Evolutionary conservation across 2,797 vertebrate genomes (phyloP).

Genomic region (Orientallactaga sibirica): DNA sequence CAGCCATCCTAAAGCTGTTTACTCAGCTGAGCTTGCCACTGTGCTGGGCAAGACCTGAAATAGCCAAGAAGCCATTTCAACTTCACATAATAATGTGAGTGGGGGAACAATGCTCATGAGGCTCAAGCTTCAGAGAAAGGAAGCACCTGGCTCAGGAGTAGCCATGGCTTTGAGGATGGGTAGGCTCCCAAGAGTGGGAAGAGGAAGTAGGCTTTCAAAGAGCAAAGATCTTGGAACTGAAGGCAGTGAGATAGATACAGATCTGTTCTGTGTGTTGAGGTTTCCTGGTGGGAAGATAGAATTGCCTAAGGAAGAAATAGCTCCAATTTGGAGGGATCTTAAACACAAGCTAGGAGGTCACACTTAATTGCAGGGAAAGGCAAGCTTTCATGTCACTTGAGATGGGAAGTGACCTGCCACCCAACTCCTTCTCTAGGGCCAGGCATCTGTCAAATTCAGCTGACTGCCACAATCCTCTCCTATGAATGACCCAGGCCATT

Average conservation of each 20-base stretch:
- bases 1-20: neutral
- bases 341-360: neutral
- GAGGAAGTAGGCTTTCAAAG: neutral
- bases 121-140: neutral
- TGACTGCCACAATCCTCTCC: neutral
- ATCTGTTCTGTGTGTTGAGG: neutral
- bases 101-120: neutral
- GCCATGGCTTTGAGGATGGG: neutral
- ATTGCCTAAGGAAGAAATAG: neutral
- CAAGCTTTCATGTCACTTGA: neutral
- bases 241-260: fast-evolving
- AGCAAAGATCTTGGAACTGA: neutral
- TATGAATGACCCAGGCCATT: slow-evolving; percentile 49
- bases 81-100: neutral
- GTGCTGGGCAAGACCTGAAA: neutral
- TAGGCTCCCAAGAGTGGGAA: too few species aligned
- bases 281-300: neutral
- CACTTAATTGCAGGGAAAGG: neutral
- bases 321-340: neutral
- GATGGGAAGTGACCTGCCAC: neutral
- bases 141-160: neutral
- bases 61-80: neutral
- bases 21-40: neutral
- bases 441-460: neutral
- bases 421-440: neutral